Percentiles rank a stretch among this genome's conserved stretches.
Evolutionary conservation across 2,888 invertebrate genomes (phyloP).

Genomic region (Andrena trimmerana): DNA sequence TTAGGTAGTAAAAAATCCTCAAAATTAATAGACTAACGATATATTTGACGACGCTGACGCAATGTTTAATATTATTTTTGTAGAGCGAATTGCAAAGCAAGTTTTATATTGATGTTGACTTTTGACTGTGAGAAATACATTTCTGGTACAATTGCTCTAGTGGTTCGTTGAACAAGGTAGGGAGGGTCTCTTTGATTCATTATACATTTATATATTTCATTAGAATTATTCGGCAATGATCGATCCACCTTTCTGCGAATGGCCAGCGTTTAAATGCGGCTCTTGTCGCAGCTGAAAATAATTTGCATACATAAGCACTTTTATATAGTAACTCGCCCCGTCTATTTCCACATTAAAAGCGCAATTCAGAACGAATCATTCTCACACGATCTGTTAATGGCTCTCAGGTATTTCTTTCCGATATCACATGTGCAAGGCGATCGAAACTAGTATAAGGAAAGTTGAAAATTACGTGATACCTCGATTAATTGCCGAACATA

Average conservation of each 20-base stretch:
- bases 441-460: conserved; percentile 46
- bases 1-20: conserved; percentile 61
- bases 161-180: conserved; percentile 70
- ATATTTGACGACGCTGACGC: conserved; percentile 37
- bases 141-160: conserved; percentile 62
- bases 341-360: conserved; percentile 26
- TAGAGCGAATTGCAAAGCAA: conserved; percentile 50
- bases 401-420: conserved; percentile 51
- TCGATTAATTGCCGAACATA: conserved; percentile 82
- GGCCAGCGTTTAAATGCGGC: conserved; percentile 54
- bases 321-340: conserved; percentile 29
- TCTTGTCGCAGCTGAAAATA: conserved; percentile 47
- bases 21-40: conserved; percentile 53
- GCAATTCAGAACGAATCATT: conserved; percentile 29
- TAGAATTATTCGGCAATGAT: conserved; percentile 47
- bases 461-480: conserved; percentile 57
- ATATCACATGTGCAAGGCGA: conserved; percentile 60
- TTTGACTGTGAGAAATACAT: conserved; percentile 66
- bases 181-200: conserved; percentile 63
- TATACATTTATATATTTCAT: conserved; percentile 53
- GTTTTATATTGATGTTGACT: conserved; percentile 64
- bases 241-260: conserved; percentile 23
- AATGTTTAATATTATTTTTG: conserved; percentile 61
- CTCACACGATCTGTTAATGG: conserved; percentile 40
- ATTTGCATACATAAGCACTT: conserved; percentile 55